Evolutionary conservation across 2,888 invertebrate species (phyloP).

Genomic region (Auanema sp.): DNA sequence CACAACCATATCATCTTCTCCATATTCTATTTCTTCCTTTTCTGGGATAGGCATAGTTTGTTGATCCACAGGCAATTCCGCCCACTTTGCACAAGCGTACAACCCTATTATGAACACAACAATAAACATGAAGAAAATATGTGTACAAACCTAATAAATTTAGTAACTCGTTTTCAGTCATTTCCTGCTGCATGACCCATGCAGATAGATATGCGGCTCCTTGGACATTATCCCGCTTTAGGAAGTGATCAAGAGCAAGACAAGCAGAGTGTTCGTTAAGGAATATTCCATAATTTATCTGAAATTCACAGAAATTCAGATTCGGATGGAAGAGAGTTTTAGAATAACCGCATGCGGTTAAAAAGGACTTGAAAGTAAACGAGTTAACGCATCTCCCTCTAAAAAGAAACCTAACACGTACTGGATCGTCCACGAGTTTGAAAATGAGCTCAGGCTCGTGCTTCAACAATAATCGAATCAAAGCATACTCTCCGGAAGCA

Average conservation of each 20-base stretch:
- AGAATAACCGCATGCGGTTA: too few relatives aligned
- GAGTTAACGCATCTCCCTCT: too few relatives aligned
- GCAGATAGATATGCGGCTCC: constrained; percentile 78
- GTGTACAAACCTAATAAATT: constrained; percentile 32
- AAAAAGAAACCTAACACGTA: constrained; percentile 25
- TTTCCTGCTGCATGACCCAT: constrained; percentile 75
- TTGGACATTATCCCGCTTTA: constrained; percentile 67
- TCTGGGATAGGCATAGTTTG: constrained; percentile 46
- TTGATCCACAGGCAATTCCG: constrained; percentile 47
- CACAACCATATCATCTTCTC: constrained; percentile 39
- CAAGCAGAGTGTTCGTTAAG: constrained; percentile 81
- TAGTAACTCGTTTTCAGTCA: constrained; percentile 48
- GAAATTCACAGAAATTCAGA: too few relatives aligned
- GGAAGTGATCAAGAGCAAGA: constrained; percentile 78
- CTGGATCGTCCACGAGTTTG: constrained; percentile 77
- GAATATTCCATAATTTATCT: constrained; percentile 82
- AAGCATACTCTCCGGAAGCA: constrained; percentile 82
- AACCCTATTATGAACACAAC: constrained; percentile 16
- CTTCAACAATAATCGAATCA: constrained; percentile 70
- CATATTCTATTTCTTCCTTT: constrained; percentile 57
- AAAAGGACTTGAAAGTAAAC: too few relatives aligned
- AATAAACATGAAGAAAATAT: neutral
- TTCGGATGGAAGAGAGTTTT: too few relatives aligned
- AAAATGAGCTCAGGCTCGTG: constrained; percentile 73
- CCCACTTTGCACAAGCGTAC: constrained; percentile 42